Percentiles rank a stretch among this genome's conserved stretches.
phyloP scores from a whole-genome alignment of 2,888 invertebrate genomes.

The Drosophila silvestris region DNA sequence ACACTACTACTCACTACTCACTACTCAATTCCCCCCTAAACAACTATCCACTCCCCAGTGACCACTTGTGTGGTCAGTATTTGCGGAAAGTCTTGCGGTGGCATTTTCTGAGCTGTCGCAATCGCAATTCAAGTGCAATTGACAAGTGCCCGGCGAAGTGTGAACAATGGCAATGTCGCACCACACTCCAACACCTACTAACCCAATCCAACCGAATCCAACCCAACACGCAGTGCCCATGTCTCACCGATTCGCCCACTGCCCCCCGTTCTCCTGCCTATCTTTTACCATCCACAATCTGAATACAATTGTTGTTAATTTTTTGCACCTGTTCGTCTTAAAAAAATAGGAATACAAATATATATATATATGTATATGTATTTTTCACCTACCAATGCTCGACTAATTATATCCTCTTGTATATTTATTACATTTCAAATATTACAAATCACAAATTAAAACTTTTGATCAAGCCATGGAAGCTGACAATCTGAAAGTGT shows the following conservation, averaged over 20 bases:
- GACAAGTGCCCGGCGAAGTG: conserved; percentile 43
- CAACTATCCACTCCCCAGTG: background rate
- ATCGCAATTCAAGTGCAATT: conserved; percentile 46
- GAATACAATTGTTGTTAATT: conserved; percentile 43
- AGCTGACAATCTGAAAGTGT: background rate
- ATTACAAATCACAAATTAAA: background rate
- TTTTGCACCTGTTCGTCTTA: conserved; percentile 36
- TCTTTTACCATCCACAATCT: conserved; percentile 3
- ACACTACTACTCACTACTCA: background rate
- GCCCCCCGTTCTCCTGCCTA: background rate
- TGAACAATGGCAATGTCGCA: conserved; percentile 18
- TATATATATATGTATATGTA: background rate
- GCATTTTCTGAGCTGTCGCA: conserved; percentile 24
- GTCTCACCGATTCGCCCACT: background rate
- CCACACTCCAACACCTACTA: background rate
- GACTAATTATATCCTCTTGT: background rate
- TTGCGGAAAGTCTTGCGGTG: conserved; percentile 41
- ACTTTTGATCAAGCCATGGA: background rate
- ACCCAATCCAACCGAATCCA: background rate
- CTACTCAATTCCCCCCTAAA: background rate
- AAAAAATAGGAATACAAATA: conserved; percentile 16
- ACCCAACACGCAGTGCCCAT: background rate
- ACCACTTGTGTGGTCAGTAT: conserved; percentile 17
- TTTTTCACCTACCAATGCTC: background rate
- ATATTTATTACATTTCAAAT: background rate